A percentile compares a stretch with the other conserved stretches of the same genome.
Evolutionary conservation across 2,888 invertebrate species (phyloP).

Genomic region (Drosophila anceps): DNA sequence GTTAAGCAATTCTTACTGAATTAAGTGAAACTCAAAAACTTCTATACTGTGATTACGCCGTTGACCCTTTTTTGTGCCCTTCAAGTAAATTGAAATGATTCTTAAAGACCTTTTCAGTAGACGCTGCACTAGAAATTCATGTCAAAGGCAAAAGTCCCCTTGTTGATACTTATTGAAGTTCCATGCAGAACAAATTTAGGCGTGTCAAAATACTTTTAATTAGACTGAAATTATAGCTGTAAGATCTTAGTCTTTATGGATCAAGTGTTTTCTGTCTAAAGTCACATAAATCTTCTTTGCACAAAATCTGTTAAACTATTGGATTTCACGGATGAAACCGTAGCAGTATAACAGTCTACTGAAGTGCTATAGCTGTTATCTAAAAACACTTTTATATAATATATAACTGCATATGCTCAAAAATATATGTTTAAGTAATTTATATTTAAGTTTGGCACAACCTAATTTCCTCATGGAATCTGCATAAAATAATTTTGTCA

Average conservation of each 20-base stretch:
- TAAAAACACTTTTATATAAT: too few relatives aligned
- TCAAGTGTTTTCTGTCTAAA: not conserved
- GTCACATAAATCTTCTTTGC: not conserved
- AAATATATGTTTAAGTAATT: not conserved
- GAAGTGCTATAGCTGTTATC: too few relatives aligned
- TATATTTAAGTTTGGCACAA: not conserved
- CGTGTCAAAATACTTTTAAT: not conserved
- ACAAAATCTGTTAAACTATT: too few relatives aligned
- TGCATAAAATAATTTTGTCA: not conserved
- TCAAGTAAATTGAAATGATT: not conserved
- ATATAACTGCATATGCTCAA: too few relatives aligned
- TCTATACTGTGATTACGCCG: not conserved
- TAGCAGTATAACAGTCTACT: too few relatives aligned
- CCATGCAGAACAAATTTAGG: not conserved
- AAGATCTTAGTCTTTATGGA: not conserved
- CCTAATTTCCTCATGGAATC: not conserved
- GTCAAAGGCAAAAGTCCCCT: not conserved
- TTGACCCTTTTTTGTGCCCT: conserved; percentile 1
- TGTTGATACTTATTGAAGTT: not conserved
- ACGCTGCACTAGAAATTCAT: not conserved
- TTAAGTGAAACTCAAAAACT: not conserved
- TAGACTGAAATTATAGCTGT: not conserved
- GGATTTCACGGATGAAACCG: too few relatives aligned
- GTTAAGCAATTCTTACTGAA: not conserved
- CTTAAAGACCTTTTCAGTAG: not conserved